Evolutionary conservation across 23 tunicate genomes (phyloP).

Genomic region (Styela plicata): DNA sequence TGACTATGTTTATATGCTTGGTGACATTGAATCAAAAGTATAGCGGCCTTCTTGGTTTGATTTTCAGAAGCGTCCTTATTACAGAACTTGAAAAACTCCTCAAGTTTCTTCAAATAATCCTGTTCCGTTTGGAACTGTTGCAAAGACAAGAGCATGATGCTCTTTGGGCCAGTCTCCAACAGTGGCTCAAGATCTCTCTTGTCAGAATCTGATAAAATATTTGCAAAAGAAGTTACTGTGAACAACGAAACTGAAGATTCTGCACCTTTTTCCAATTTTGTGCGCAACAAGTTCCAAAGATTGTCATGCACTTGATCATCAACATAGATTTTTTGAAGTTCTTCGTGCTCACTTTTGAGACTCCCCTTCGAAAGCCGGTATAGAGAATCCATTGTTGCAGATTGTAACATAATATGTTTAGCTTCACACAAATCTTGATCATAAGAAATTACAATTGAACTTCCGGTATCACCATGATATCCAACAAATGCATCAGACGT

Average conservation of each 20-base stretch:
- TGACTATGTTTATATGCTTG: slow-evolving; percentile 50
- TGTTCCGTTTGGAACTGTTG: slow-evolving; percentile 67
- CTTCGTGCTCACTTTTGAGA: slow-evolving; percentile 26
- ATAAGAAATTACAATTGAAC: slow-evolving; percentile 38
- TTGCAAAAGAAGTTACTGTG: slow-evolving; percentile 58
- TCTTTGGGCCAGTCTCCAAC: slow-evolving; percentile 14
- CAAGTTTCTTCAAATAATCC: slow-evolving; percentile 39
- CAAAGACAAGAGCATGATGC: slow-evolving; percentile 45
- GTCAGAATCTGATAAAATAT: slow-evolving; percentile 48
- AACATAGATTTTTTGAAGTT: slow-evolving; percentile 36
- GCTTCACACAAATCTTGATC: background rate
- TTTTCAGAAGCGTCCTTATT: background rate
- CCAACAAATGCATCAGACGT: slow-evolving; percentile 46
- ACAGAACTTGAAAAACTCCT: slow-evolving; percentile 30
- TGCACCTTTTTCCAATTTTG: background rate
- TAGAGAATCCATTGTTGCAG: slow-evolving; percentile 73
- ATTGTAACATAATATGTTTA: slow-evolving; percentile 35
- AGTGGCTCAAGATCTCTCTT: slow-evolving; percentile 27
- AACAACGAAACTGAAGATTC: background rate
- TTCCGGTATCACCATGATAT: slow-evolving; percentile 39
- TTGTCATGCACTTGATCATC: slow-evolving; percentile 53
- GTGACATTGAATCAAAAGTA: slow-evolving; percentile 68
- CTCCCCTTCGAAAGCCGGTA: slow-evolving; percentile 39
- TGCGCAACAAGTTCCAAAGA: slow-evolving; percentile 14
- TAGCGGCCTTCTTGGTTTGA: background rate